phyloP scores from a whole-genome alignment of 2,113 vertebrate genomes.

The Phocoena phocoena region DNA sequence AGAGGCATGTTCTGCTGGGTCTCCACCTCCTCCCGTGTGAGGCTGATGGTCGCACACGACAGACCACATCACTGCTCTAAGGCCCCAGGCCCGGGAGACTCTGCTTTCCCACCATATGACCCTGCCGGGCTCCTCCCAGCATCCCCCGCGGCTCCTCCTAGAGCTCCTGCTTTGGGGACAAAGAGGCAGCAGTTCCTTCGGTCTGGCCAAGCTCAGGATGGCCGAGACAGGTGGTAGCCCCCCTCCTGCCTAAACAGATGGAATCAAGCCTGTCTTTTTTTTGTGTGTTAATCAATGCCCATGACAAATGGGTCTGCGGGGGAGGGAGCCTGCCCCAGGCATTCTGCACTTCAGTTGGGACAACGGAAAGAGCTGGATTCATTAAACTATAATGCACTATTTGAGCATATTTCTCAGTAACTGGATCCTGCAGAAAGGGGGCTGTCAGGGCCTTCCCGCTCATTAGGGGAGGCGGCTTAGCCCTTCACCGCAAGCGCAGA shows the following conservation, averaged over 20 bases:
- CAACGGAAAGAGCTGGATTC: slow-evolving; percentile 54
- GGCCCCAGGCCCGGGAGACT: neutral
- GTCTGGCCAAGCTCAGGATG: neutral
- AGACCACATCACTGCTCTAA: neutral
- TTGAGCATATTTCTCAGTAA: slow-evolving; percentile 41
- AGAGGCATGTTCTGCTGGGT: neutral
- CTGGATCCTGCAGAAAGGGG: neutral
- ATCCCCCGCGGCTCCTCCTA: neutral
- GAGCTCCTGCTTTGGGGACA: neutral
- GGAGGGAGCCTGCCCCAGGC: slow-evolving; percentile 59
- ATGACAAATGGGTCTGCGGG: slow-evolving; percentile 34
- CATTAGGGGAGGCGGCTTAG: accelerated
- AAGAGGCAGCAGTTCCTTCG: slow-evolving; percentile 35
- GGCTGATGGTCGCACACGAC: neutral
- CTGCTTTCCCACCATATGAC: neutral
- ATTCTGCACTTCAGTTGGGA: neutral
- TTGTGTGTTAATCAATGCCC: slow-evolving; percentile 49
- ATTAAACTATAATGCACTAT: neutral
- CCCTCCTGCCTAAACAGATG: slow-evolving; percentile 23
- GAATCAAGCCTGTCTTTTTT: slow-evolving; percentile 47
- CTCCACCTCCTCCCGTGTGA: neutral
- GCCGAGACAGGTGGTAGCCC: slow-evolving; percentile 34
- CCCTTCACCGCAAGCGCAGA: neutral
- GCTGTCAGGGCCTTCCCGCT: neutral
- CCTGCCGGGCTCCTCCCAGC: neutral